Evolutionary conservation across 1,140 invertebrate genomes (phyloP).

Genomic region (Drosophila leontia): DNA sequence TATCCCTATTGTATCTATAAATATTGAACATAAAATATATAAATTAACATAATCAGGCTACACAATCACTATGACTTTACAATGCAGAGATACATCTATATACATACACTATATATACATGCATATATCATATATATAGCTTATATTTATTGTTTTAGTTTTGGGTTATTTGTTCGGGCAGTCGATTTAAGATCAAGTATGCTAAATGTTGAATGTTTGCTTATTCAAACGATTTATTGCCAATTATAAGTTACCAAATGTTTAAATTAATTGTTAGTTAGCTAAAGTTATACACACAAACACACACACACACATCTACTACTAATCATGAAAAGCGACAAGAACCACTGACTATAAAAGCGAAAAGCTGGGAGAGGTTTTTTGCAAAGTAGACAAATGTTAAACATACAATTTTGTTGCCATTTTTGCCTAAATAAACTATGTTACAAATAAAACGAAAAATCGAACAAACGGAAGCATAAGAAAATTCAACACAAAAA

Average conservation of each 20-base stretch:
- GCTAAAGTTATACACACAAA: constrained; percentile 74
- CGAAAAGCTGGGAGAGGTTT: constrained; percentile 31
- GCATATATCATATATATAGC: constrained; percentile 61
- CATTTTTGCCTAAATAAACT: constrained; percentile 85
- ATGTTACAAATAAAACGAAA: constrained; percentile 77
- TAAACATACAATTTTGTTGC: constrained; percentile 85
- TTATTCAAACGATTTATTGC: constrained; percentile 82
- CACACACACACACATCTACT: constrained; percentile 54
- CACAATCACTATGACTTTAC: constrained; percentile 79
- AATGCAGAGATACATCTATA: constrained; percentile 40
- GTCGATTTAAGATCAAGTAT: constrained; percentile 64
- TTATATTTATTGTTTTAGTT: constrained; percentile 76
- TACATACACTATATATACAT: constrained; percentile 63
- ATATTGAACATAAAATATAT: constrained; percentile 44
- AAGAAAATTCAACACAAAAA: constrained; percentile 54
- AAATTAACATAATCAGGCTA: constrained; percentile 74
- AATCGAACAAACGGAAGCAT: constrained; percentile 51
- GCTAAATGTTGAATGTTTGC: constrained; percentile 82
- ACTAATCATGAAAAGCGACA: constrained; percentile 44
- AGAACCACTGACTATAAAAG: constrained; percentile 66
- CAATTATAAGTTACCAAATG: constrained; percentile 81
- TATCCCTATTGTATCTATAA: constrained; percentile 54
- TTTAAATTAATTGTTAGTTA: constrained; percentile 84
- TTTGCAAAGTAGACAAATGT: constrained; percentile 78
- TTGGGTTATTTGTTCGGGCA: constrained; percentile 62